These are phyloP conservation scores for Chesias legatella DNA, from an alignment of 2,888 invertebrate species.

Conservation along the genomic window DNA sequence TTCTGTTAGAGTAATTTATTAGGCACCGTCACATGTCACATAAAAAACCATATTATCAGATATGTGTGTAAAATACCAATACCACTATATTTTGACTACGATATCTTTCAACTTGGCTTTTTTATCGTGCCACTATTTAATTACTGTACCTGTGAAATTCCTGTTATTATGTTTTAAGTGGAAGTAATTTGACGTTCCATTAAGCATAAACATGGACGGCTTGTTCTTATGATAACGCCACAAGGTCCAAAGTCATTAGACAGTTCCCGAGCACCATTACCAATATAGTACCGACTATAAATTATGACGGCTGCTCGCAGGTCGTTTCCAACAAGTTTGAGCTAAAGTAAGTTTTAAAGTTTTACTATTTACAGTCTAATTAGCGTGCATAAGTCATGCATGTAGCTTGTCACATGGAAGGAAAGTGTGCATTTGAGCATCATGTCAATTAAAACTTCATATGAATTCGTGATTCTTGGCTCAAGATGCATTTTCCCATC, in stretches of 20 bases:
- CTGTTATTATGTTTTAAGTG: too few relatives aligned
- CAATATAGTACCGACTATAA: slow-evolving; percentile 24
- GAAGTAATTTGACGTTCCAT: too few relatives aligned
- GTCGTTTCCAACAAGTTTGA: slow-evolving; percentile 27
- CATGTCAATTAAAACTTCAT: slow-evolving; percentile 5
- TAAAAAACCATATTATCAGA: too few relatives aligned
- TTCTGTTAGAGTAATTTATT: too few relatives aligned
- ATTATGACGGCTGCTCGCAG: slow-evolving; percentile 28
- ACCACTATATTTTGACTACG: too few relatives aligned
- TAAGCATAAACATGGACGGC: not conserved
- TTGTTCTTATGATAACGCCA: slow-evolving; percentile 9
- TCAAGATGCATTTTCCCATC: too few relatives aligned
- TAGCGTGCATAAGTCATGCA: slow-evolving; percentile 31
- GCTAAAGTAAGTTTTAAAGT: slow-evolving; percentile 28
- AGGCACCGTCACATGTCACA: too few relatives aligned
- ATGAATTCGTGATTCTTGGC: too few relatives aligned
- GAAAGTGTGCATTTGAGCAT: slow-evolving; percentile 19
- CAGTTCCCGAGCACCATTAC: slow-evolving; percentile 13
- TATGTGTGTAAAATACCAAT: too few relatives aligned
- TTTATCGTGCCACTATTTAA: too few relatives aligned
- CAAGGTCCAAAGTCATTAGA: slow-evolving; percentile 11
- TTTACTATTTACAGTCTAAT: slow-evolving; percentile 30
- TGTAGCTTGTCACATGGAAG: slow-evolving; percentile 26
- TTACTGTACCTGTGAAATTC: not conserved
- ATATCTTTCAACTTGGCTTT: too few relatives aligned